phyloP scores from a whole-genome alignment of 2,888 invertebrate species.

The Galerucella nymphaeae region DNA sequence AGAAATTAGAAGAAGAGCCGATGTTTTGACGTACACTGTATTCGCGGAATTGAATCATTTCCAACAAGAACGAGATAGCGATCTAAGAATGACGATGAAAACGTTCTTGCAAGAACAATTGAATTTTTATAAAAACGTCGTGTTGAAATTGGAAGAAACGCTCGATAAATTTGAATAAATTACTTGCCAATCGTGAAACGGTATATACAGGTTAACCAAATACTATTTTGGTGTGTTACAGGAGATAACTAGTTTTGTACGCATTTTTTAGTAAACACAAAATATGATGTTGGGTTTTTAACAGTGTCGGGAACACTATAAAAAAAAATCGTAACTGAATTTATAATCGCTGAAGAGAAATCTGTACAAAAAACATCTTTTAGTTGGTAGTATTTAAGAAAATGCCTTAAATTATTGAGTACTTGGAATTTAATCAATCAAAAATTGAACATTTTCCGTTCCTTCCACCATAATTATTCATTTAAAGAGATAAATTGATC shows the following conservation, averaged over 20 bases:
- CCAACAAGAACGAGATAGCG: conserved; percentile 85
- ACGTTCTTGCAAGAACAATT: conserved; percentile 90
- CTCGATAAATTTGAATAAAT: conserved; percentile 61
- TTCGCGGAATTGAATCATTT: conserved; percentile 96
- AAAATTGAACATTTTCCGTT: not conserved
- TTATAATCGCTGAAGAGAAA: not conserved
- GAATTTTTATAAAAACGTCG: conserved; percentile 88
- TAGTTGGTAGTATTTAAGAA: no score
- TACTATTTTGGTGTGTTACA: conserved; percentile 9
- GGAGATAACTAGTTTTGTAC: conserved; percentile 1
- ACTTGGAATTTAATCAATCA: not conserved
- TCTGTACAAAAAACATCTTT: no score
- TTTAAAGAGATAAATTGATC: no score
- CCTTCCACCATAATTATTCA: not conserved
- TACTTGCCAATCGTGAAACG: conserved; percentile 20
- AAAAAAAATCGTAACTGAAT: not conserved
- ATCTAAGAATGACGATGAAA: conserved; percentile 88
- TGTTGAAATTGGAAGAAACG: conserved; percentile 77
- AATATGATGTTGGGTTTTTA: not conserved
- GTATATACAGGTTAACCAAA: conserved; percentile 14
- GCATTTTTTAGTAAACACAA: not conserved
- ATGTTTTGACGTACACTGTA: conserved; percentile 91
- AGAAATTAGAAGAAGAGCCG: conserved; percentile 85
- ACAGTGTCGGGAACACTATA: not conserved
- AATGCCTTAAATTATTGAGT: no score